Evolutionary conservation across 2,888 invertebrate species (phyloP), one percentile per base, ranked within the genome.

Genomic region (Geotrupes spiniger): DNA sequence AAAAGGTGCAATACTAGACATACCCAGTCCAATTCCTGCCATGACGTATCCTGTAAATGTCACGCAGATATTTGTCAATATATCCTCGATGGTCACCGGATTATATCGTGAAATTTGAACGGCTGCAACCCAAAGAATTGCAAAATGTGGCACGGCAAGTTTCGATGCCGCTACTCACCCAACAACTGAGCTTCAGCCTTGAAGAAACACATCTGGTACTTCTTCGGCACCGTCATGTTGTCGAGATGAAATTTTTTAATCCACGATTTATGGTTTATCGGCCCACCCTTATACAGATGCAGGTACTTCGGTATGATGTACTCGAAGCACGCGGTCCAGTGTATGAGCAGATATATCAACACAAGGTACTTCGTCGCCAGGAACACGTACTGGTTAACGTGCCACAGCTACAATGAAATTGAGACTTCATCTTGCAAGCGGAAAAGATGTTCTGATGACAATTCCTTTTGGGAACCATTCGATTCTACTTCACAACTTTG

Each of bases 281-380:
- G 1, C 4, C 15, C 10, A 8, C 39, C 38, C n/a, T n/a, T n/a
- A n/a, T n/a, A n/a, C n/a, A 21, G 21, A 33, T 41, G 33, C 31
- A 28, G 39, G n/a, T 46, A 46, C n/a, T 14, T 26, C 2, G 46
- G 46, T 2, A 46, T 31, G 12, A 46, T 46, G 26, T 40, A 46
- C 10, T 46, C 33, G 2, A 46, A 2, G 31, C 46, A 46, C 8
- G 39, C 46, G 26, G 33, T 36, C 46, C 46, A 46, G 25, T 46
- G 46, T 6, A 46, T 31, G 17, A 41, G n/a, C 25, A 46, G n/a
- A 29, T 39, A 46, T 0, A 16, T 25, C 14, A 46, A 29, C 25
- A 40, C 15, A 6, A 14, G 17, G n/a, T 46, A 46, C 10, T 41
- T 39, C 17, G 21, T 9, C 15, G 37, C 21, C 14, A 29, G 28